These are phyloP conservation scores for Lucinisca nassula DNA, from an alignment of 2,888 invertebrate species.

Conservation along the genomic window DNA sequence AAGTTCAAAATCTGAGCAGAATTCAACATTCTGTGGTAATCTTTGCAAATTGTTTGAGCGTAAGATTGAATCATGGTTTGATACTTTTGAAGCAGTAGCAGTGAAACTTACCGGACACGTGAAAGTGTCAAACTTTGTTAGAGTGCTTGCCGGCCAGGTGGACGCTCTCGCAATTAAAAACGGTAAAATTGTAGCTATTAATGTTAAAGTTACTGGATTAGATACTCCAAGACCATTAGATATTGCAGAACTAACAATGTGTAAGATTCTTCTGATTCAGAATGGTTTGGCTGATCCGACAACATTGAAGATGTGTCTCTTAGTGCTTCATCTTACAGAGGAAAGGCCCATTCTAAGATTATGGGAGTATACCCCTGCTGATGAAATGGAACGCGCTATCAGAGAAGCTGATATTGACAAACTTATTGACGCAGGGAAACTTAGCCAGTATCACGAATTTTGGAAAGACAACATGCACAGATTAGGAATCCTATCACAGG, in stretches of 20 bases:
- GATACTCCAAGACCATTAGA: constrained; percentile 81
- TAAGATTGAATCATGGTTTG: constrained; percentile 81
- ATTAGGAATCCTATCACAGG: constrained; percentile 42
- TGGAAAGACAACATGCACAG: constrained; percentile 78
- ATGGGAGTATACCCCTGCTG: constrained; percentile 79
- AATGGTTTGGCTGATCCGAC: constrained; percentile 79
- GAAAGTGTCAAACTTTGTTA: constrained; percentile 81
- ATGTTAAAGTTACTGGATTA: constrained; percentile 79
- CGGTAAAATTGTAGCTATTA: constrained; percentile 74
- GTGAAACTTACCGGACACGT: constrained; percentile 81
- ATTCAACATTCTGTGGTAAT: constrained; percentile 74
- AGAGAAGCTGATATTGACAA: constrained; percentile 80
- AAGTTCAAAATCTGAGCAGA: constrained; percentile 43
- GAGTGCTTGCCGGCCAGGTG: constrained; percentile 79
- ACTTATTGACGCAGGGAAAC: constrained; percentile 81
- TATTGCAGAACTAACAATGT: constrained; percentile 80
- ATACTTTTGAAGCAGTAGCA: constrained; percentile 79
- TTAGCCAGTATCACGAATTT: constrained; percentile 80
- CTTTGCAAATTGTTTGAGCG: constrained; percentile 79
- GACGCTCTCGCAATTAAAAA: constrained; percentile 76
- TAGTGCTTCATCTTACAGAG: constrained; percentile 77
- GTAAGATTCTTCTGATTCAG: constrained; percentile 80
- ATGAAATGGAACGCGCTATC: constrained; percentile 79
- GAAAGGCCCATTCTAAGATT: constrained; percentile 80
- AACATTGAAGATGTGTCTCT: constrained; percentile 72